Evolutionary conservation across 2,888 invertebrate species (phyloP).

Genomic region (Tubulanus polymorphus): DNA sequence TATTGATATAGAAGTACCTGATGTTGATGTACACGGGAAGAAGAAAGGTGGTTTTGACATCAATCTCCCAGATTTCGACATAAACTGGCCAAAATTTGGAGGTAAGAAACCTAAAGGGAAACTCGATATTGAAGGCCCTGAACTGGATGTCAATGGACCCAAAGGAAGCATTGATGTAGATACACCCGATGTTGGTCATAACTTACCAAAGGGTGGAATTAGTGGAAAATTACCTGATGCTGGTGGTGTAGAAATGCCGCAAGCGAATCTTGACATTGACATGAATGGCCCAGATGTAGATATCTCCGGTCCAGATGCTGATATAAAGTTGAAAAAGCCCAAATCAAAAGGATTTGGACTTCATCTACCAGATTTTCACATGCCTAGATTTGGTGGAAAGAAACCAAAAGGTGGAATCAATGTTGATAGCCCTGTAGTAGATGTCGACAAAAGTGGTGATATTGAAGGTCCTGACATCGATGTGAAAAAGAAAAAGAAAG

Average conservation of each 20-base stretch:
- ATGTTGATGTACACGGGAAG: background rate
- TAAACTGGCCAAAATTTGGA: background rate
- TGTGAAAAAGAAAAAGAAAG: too few species aligned
- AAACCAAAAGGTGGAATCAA: too few species aligned
- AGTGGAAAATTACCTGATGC: background rate
- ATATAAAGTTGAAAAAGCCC: too few species aligned
- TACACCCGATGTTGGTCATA: background rate
- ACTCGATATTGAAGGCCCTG: background rate
- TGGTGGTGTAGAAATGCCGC: too few species aligned
- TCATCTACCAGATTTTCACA: too few species aligned
- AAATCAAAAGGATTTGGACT: too few species aligned
- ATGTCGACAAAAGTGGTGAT: too few species aligned
- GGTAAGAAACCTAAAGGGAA: background rate
- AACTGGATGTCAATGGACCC: background rate
- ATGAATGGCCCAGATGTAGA: background rate
- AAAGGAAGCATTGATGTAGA: background rate
- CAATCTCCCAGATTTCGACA: background rate
- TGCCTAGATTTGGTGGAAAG: too few species aligned
- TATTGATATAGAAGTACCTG: slow-evolving; percentile 3
- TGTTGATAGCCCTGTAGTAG: background rate
- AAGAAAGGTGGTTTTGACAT: background rate
- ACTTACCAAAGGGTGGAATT: background rate
- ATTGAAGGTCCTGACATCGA: slow-evolving; percentile 1
- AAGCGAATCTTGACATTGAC: too few species aligned
- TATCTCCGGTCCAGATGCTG: background rate